Conservation (phyloP, 2,113 vertebrate genomes). For the Marcusenius ussheri region DNA sequence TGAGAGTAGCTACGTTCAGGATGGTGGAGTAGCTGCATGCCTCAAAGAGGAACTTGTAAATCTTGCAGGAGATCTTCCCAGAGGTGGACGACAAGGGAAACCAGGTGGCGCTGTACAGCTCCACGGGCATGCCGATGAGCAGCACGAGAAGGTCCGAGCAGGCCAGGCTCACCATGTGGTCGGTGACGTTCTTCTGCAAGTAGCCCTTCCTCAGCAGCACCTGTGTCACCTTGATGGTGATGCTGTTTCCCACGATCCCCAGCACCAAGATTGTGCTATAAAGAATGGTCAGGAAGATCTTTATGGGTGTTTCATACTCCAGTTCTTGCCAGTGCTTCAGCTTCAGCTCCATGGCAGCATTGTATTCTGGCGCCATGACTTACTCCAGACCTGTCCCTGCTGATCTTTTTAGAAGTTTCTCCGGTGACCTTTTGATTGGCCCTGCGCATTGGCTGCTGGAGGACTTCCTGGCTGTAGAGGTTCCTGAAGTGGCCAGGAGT, state of each 20-base stretch:
- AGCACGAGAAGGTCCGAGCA: conserved; percentile 89
- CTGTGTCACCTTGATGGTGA: conserved; percentile 75
- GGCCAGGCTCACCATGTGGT: conserved; percentile 90
- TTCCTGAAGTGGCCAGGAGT: neutral
- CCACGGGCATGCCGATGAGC: conserved; percentile 84
- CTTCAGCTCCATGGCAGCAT: conserved; percentile 16
- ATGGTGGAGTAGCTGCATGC: conserved; percentile 89
- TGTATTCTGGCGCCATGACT: conserved; percentile 29
- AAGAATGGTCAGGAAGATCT: conserved; percentile 68
- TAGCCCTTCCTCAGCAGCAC: conserved; percentile 79
- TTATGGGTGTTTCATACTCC: conserved; percentile 63
- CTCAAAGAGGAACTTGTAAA: conserved; percentile 87
- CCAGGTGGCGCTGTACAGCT: conserved; percentile 86
- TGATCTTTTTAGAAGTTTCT: neutral
- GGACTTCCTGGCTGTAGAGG: neutral
- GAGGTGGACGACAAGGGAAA: conserved; percentile 65
- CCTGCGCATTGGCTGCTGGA: neutral
- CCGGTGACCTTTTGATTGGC: neutral
- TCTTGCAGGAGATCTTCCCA: conserved; percentile 68
- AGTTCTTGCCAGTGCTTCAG: conserved; percentile 60
- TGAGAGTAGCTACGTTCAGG: conserved; percentile 83
- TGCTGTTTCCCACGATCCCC: conserved; percentile 83
- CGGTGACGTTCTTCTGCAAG: conserved; percentile 83
- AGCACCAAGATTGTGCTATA: conserved; percentile 70
- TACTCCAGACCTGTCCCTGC: neutral